phyloP scores from a whole-genome alignment of 2,113 vertebrate genomes.

The Rousettus leschenaultii region DNA sequence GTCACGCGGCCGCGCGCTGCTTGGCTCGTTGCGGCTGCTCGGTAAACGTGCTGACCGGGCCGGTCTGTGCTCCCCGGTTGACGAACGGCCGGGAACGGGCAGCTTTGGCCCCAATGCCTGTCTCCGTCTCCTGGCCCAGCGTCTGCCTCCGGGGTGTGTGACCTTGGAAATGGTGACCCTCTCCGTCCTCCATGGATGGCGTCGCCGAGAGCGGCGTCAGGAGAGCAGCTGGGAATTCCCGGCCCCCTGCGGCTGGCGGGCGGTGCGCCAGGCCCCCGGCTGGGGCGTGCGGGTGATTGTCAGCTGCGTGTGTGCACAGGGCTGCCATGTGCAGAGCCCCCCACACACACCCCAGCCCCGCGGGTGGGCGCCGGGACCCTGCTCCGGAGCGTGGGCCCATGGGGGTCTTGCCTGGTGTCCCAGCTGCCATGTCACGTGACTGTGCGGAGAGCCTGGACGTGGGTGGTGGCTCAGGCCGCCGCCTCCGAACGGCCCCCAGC shows the following conservation, averaged over 20 bases:
- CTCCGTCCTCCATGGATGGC: accelerated
- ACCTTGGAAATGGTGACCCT: neutral
- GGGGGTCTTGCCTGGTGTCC: neutral
- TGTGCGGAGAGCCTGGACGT: neutral
- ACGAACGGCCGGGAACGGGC: accelerated
- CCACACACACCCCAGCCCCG: neutral
- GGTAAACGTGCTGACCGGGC: accelerated
- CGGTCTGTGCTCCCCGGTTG: accelerated
- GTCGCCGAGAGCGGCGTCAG: accelerated
- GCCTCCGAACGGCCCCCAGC: accelerated
- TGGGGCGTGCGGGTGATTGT: neutral
- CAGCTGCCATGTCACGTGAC: accelerated
- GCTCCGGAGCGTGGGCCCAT: accelerated
- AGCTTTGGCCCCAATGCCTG: neutral
- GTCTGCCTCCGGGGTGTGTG: neutral
- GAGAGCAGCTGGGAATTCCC: slow-evolving; percentile 32
- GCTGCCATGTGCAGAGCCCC: neutral
- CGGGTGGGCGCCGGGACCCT: no score
- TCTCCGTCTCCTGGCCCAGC: accelerated
- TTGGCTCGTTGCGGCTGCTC: neutral
- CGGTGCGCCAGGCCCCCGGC: neutral
- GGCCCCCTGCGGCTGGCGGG: neutral
- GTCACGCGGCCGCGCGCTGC: no score
- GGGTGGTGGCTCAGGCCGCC: neutral
- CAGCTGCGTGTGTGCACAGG: neutral